Evolutionary conservation across 2,888 invertebrate species (phyloP).

Genomic region (Pandemis cinnamomeana): DNA sequence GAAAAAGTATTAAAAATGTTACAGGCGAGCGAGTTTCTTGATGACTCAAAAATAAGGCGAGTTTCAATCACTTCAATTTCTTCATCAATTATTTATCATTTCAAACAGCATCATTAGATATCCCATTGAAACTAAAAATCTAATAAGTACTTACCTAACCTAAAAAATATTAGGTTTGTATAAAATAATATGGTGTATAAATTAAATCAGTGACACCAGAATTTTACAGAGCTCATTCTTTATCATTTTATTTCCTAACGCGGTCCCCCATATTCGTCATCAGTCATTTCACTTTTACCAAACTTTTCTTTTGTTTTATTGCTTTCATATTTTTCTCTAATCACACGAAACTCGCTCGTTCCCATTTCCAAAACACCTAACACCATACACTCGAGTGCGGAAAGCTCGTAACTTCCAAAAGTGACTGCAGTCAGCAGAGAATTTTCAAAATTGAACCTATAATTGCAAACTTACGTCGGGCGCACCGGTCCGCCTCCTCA

Average conservation of each 20-base stretch:
- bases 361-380: neutral
- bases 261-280: no score
- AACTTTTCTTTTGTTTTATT: no score
- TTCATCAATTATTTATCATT: no score
- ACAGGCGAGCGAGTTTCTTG: constrained; percentile 12
- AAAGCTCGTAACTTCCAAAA: neutral
- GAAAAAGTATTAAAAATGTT: constrained; percentile 2
- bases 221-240: no score
- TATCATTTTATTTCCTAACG: no score
- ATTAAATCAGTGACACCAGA: neutral
- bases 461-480: constrained; percentile 83
- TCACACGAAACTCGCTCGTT: constrained; percentile 5
- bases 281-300: no score
- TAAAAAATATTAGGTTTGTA: no score
- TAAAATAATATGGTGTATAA: no score
- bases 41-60: neutral
- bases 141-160: no score
- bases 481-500: constrained; percentile 90
- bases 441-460: neutral
- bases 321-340: neutral
- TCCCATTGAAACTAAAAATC: no score
- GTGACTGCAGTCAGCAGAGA: neutral
- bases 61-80: no score
- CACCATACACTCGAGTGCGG: neutral
- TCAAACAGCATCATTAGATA: no score